Conservation (phyloP, 35 echinoderm and acorn worm species). For the Diadema setosum region DNA sequence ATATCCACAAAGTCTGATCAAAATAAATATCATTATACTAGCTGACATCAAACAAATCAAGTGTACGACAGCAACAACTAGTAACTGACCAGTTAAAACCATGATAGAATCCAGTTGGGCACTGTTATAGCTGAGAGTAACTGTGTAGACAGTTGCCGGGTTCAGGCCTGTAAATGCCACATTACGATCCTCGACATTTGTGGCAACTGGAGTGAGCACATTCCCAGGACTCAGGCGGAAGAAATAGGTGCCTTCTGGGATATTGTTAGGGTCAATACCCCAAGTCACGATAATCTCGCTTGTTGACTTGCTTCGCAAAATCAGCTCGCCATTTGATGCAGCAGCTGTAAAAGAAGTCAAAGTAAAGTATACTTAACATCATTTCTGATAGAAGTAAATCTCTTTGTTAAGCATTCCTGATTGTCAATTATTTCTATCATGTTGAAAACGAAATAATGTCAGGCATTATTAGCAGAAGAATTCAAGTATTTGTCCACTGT, state of each 20-base stretch:
- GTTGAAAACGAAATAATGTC: no score
- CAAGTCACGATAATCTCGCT: neutral
- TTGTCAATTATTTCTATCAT: no score
- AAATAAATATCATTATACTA: neutral
- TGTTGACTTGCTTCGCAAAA: neutral
- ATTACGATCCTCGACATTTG: neutral
- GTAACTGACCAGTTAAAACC: neutral
- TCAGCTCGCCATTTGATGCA: neutral
- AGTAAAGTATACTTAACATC: no score
- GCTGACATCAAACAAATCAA: neutral
- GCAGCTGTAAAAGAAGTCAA: neutral
- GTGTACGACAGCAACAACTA: no score
- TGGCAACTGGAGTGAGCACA: neutral
- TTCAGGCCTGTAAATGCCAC: neutral
- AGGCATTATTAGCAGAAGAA: no score
- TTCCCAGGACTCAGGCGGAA: neutral
- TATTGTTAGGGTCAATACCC: neutral
- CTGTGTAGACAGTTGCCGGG: constrained; percentile 45
- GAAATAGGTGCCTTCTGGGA: neutral
- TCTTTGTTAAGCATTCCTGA: no score
- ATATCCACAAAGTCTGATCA: no score
- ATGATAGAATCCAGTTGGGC: neutral
- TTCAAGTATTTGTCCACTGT: no score
- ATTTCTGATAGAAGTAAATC: no score
- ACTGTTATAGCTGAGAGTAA: neutral